Evolutionary conservation across 1,140 invertebrate species (phyloP).

Genomic region (Amyelois transitella): DNA sequence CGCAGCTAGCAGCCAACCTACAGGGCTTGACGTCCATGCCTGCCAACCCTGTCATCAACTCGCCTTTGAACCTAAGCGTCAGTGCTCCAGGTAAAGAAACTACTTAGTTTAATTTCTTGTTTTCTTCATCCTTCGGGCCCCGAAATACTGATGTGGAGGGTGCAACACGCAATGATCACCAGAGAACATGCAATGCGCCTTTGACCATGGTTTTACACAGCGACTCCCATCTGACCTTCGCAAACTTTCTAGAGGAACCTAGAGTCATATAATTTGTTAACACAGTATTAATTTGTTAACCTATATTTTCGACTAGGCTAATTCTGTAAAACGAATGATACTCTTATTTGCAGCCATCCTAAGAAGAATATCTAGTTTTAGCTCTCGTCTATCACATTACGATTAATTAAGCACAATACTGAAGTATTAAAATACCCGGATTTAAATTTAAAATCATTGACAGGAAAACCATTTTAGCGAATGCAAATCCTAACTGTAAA

Average conservation of each 20-base stretch:
- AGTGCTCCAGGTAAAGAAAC: constrained; percentile 77
- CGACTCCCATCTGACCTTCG: too few relatives aligned
- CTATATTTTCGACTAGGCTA: too few relatives aligned
- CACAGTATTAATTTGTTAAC: too few relatives aligned
- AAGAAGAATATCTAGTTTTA: too few relatives aligned
- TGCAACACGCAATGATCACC: too few relatives aligned
- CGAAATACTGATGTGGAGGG: too few relatives aligned
- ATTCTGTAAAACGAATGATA: too few relatives aligned
- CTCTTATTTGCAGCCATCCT: too few relatives aligned
- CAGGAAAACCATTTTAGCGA: constrained; percentile 7
- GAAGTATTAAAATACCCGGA: background rate
- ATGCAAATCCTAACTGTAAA: constrained; percentile 9
- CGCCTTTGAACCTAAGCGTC: constrained; percentile 86
- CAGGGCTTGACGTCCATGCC: constrained; percentile 81
- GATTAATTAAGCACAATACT: background rate
- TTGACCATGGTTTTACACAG: too few relatives aligned
- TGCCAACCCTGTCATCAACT: constrained; percentile 82
- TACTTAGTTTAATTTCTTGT: background rate
- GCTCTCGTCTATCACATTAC: background rate
- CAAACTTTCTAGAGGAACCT: too few relatives aligned
- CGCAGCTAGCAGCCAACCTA: constrained; percentile 80
- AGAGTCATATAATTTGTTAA: too few relatives aligned
- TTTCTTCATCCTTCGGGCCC: background rate
- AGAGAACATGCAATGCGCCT: too few relatives aligned
- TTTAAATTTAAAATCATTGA: constrained; percentile 4